Evolutionary conservation across 2,113 vertebrate genomes (phyloP).

Genomic region (Syngnathus floridae): DNA sequence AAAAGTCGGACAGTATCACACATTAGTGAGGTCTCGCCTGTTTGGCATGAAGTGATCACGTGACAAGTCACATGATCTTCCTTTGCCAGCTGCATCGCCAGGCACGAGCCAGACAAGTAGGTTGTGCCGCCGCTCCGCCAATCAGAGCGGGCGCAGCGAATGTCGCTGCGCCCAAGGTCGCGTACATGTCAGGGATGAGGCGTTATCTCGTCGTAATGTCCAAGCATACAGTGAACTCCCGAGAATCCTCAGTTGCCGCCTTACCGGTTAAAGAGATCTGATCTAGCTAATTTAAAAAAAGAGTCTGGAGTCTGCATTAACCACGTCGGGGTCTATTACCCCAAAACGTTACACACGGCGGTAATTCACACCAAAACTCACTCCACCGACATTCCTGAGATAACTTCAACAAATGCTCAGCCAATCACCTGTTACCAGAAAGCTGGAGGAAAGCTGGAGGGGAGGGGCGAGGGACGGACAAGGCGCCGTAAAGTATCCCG

Average conservation of each 20-base stretch:
- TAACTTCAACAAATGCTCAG: slow-evolving; percentile 13
- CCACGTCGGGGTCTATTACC: not conserved
- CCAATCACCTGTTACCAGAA: slow-evolving; percentile 42
- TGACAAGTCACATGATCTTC: slow-evolving; percentile 25
- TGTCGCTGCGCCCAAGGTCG: slow-evolving; percentile 40
- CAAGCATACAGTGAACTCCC: slow-evolving; percentile 4
- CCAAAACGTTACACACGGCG: not conserved
- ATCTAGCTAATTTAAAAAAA: no score
- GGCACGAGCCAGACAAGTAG: slow-evolving; percentile 22
- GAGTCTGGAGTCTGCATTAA: not conserved
- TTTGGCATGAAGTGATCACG: slow-evolving; percentile 17
- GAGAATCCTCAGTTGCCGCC: not conserved
- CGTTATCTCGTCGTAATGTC: slow-evolving; percentile 36
- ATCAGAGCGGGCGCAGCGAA: slow-evolving; percentile 21
- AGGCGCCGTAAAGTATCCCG: not conserved
- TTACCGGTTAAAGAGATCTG: no score
- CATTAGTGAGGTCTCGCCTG: not conserved
- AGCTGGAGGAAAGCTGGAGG: not conserved
- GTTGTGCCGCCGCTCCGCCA: slow-evolving; percentile 42
- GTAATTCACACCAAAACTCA: slow-evolving; percentile 15
- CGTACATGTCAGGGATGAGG: slow-evolving; percentile 26
- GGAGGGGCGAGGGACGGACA: not conserved
- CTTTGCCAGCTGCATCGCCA: slow-evolving; percentile 4
- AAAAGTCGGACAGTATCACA: not conserved
- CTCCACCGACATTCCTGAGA: slow-evolving; percentile 48